Base-by-base conservation (phyloP, 2,113 vertebrate species). In the Cacatua alba region DNA sequence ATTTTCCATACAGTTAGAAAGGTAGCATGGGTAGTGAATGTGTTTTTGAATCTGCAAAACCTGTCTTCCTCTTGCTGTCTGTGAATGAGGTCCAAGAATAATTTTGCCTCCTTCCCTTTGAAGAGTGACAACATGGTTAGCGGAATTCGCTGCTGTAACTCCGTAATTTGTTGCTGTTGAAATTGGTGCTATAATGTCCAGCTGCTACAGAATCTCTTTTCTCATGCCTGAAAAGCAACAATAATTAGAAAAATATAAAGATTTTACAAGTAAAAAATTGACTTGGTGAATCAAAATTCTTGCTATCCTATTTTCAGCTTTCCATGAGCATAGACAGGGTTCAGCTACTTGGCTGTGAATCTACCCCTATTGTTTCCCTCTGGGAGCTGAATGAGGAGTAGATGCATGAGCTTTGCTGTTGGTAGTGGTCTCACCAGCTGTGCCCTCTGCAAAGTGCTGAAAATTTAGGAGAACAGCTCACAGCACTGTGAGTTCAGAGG, bases 41-140 rank as follows among this genome's bases (percentile, higher is more conserved):
- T 0, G 0, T 51, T 92, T 87, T 39, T 25, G 64, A 80, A 97
- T 13, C 3, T 0, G 0, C 46, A 95, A 69, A 43, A 0, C 2
- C 91, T 98, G 97, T 48, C 94, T 86, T 82, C 88, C 86, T 28
- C 0, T 0, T 37, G 21, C 7, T 28, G 2, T 7, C 1, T 0
- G 3, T 13, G 97, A 98, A 96, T 98, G 98, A 88, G 90, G 97
- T 80, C 98, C 98, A 83, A 98, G 98, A 90, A 87, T 24, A 59
- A 98, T 89, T 24, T 19, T 0, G 6, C 1, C 17, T 20, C 0
- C 4, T 8, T 19, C 0, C 74, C 97, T 98, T 75, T 57, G 90
- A 76, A 92, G 35, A 92, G 10, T 35, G 4, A 94, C 28, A 90
- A 79, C 8, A 17, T 10, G 16, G 24, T 97, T 83, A 90, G 12